Evolutionary conservation across 2,888 invertebrate genomes (phyloP), one percentile per base, ranked within the genome.

Genomic region (Ophioninae sp.): DNA sequence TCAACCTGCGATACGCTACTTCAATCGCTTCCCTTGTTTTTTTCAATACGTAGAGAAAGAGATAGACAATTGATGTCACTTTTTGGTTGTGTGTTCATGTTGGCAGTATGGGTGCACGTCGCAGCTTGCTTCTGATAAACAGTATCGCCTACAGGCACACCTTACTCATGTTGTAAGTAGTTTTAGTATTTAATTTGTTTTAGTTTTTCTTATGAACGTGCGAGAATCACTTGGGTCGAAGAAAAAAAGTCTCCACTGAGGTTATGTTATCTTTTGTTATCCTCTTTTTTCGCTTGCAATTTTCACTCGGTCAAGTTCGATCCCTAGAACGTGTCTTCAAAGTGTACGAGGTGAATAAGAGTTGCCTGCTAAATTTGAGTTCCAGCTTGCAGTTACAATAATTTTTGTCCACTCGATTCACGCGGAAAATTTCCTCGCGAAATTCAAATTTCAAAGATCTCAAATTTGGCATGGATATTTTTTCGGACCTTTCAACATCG

Each of bases 61-160:
- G 85, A 87, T 91, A 90, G 90, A 88, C 87, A 88, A 91, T 91
- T 92, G 90, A 91, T 90, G 89, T 91, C 88, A 82, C 85, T 90
- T 89, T 92, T 69, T 90, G 91, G 90, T 91, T 92, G 89, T 92
- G 51, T 51, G 90, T 93, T 93, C 91, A 93, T 93, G 91, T 93
- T 92, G 93, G 91, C 93, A 94, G 94, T 93, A 93, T 94, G 93
- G 93, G 92, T 93, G 93, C 95, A 94, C 95, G 95, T 92, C 94
- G 95, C 93, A 95, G 95, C 93, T 94, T 96, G 94, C 95, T 96
- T 94, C 94, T 95, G 94, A 94, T 96, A 94, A 96, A 95, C 95
- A 95, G 94, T 94, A 94, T 95, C 94, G 95, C 95, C 93, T 95
- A 94, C 93, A 94, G 95, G 93, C 95, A 95, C 94, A 94, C 95